Evolutionary conservation across 2,888 invertebrate species (phyloP), one percentile per base, ranked within the genome.

Genomic region (Acanthopleura granulata): DNA sequence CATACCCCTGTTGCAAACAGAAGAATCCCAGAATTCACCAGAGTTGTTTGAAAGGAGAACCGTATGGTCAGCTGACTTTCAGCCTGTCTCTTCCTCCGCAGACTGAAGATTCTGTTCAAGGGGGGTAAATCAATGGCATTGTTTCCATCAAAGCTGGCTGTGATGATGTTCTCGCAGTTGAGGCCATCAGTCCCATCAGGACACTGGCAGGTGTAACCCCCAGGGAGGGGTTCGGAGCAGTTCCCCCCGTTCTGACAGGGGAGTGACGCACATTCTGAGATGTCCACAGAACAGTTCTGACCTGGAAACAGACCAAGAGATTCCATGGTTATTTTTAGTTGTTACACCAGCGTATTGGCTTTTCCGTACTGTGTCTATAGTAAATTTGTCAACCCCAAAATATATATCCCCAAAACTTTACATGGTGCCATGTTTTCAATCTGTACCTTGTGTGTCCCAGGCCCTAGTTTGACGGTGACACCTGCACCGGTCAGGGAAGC

Each of bases 221-320:
- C 79, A 83, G 97, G 95, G 77, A 96, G 96, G 86, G 97, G 96
- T 92, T 98, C 93, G 75, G 95, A 95, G 89, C 98, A 98, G 49
- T 95, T 95, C 40, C 97, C 98, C 1, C 96, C 96, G 89, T 97
- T 96, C 91, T 95, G 95, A 92, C 97, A 97, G 40, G 96, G 97
- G 12, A 75, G 22, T 14, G 88, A 87, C 14, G 81, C 79, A 80
- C 97, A 97, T 0, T 97, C 97, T 89, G 97, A 95, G 78, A 97
- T 91, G 77, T 96, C 82, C n/a, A 49, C 40, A 22, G 80, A 77
- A 75, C 85, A 85, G 22, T 72, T 69, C 12, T 51, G 57, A 27
- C 62, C 73, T 50, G 49, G 16, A 18, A 51, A 29, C 6, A 72
- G 4, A n/a, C n/a, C n/a, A n/a, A n/a, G n/a, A n/a, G n/a, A n/a